Base-by-base conservation (phyloP, 2,113 vertebrate genomes). In the Cephalophus harveyi region DNA sequence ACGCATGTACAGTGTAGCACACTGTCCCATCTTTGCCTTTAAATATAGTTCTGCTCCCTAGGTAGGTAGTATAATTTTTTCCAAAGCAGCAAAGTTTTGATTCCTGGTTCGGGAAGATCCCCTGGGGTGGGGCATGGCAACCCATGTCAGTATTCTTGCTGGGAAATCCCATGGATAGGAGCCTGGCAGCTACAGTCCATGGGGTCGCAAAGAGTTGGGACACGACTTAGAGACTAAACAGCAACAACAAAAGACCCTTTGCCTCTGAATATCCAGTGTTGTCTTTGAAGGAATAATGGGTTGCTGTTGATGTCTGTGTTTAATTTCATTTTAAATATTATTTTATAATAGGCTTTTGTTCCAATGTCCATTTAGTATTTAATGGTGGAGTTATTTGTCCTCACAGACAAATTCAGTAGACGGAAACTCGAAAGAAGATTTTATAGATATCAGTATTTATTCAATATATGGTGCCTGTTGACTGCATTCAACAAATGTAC, bases 311-410 rank as follows among this genome's bases (percentile, higher is more conserved):
- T 83, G 13, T 87, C 40, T 88, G 3, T 48, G 52, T 83, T 96
- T 81, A 95, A 89, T 92, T 84, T 96, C 84, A 74, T 59, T 94
- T 98, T 96, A 84, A 95, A 67, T 91, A 81, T 96, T 74, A 79
- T 93, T 97, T 93, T 88, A 79, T 74, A 71, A 67, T 74, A 89
- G 67, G 54, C 10, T 90, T 96, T 91, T 85, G 14, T 52, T 94
- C 94, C 54, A 46, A 28, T 82, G 86, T 86, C 54, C 23, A 64
- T 89, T 96, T 95, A 25, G 93, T 95, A 59, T 82, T 91, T 95
- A 87, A 55, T 93, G 92, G 64, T 62, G 15, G 54, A 76, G 46
- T 86, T 91, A 85, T 85, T 86, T 52, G 12, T 89, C 50, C 83
- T 95, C 48, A 52, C 48, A 89, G 16, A 87, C 60, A 87, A 71